Percentiles rank a stretch among this genome's conserved stretches.
These are phyloP conservation scores for Pipistrellus kuhlii DNA, from an alignment of 2,797 vertebrate genomes.

Conservation along the genomic window DNA sequence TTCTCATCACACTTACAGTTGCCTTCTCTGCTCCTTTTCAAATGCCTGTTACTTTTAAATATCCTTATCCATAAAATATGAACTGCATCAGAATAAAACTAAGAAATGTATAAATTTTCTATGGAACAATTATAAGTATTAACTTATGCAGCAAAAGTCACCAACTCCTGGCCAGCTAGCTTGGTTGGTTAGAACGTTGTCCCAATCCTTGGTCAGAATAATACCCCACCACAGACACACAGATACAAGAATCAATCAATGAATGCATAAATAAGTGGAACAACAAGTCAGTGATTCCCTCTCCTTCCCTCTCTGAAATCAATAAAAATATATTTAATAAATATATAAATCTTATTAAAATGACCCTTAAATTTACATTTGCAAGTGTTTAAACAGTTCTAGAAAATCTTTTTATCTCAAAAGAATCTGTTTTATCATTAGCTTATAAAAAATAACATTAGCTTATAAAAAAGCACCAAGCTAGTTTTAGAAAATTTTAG, in stretches of 20 bases:
- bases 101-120: constrained; percentile 42
- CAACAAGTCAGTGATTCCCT: background rate
- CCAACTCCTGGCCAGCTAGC: background rate
- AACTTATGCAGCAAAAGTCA: constrained; percentile 9
- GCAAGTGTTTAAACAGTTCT: constrained; percentile 49
- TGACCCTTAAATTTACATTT: constrained; percentile 42
- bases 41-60: constrained; percentile 44
- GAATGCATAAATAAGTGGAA: background rate
- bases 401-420: constrained; percentile 43
- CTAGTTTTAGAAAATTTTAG: constrained; percentile 47
- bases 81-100: constrained; percentile 47
- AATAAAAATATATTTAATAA: background rate
- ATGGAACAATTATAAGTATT: constrained; percentile 46
- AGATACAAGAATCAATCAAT: background rate
- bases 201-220: background rate
- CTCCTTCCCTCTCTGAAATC: background rate
- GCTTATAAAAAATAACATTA: constrained; percentile 40
- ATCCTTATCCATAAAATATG: constrained; percentile 30
- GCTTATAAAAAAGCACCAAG: constrained; percentile 14
- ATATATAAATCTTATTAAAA: background rate
- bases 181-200: background rate
- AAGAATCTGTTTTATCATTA: constrained; percentile 56
- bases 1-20: background rate
- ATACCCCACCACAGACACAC: too few species aligned
- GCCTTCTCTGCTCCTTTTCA: constrained; percentile 28